Evolutionary conservation across 35 echinoderm and acorn worm genomes (phyloP).

Genomic region (Ophioderma brevispina): DNA sequence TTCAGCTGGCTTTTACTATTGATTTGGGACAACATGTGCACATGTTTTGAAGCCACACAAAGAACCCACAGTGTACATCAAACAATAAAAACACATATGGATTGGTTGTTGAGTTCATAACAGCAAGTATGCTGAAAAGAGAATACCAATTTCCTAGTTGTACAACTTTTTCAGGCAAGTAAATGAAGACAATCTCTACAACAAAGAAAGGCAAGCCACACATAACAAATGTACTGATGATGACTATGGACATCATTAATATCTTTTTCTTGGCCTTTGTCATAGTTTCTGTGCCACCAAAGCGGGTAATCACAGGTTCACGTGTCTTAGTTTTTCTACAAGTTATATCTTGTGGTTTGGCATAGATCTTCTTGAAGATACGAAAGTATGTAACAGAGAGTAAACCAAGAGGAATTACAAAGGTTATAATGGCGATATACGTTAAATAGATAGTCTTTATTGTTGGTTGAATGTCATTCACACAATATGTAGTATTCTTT

Average conservation of each 20-base stretch:
- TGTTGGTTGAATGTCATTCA: not conserved
- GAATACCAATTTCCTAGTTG: slow-evolving; percentile 18
- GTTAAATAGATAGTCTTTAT: slow-evolving; percentile 53
- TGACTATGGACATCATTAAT: slow-evolving; percentile 84
- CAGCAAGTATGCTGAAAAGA: slow-evolving; percentile 69
- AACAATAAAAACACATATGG: slow-evolving; percentile 90
- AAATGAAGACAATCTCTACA: slow-evolving; percentile 57
- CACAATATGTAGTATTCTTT: slow-evolving; percentile 41
- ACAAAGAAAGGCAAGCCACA: slow-evolving; percentile 83
- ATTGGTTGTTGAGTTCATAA: slow-evolving; percentile 77
- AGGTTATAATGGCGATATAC: slow-evolving; percentile 74
- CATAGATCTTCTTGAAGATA: slow-evolving; percentile 77
- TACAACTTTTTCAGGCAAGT: not conserved
- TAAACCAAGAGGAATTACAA: slow-evolving; percentile 76
- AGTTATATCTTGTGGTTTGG: slow-evolving; percentile 69
- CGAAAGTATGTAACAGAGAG: slow-evolving; percentile 67
- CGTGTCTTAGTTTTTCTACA: slow-evolving; percentile 65
- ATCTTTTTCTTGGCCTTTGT: slow-evolving; percentile 93
- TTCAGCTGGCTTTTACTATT: no score
- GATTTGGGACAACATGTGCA: not conserved
- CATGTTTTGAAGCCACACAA: not conserved
- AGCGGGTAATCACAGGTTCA: slow-evolving; percentile 8
- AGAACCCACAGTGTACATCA: slow-evolving; percentile 64
- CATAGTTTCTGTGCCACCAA: slow-evolving; percentile 49
- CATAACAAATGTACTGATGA: slow-evolving; percentile 79